Conservation (phyloP, 2,113 vertebrate genomes). For the rat (Rattus norvegicus) region DNA sequence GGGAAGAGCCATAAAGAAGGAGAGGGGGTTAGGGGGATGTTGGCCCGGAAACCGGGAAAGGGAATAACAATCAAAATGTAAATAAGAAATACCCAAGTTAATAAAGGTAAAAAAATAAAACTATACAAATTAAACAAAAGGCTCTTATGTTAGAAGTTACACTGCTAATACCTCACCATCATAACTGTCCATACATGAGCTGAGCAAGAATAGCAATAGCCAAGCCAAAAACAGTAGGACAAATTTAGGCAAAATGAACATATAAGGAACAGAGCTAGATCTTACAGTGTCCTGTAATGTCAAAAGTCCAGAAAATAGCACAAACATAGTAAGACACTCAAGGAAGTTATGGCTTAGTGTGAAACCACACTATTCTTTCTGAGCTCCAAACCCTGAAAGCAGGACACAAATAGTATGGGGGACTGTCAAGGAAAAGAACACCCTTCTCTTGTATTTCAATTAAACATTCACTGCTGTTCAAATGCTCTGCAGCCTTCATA, state of each 20-base stretch:
- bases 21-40: too few relatives aligned
- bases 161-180: not conserved
- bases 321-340: slow-evolving; percentile 16
- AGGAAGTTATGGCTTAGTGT: not conserved
- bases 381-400: rapidly evolving
- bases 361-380: not conserved
- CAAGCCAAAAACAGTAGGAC: not conserved
- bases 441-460: not conserved
- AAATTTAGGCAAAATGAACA: not conserved
- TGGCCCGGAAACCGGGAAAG: too few relatives aligned
- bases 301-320: not conserved
- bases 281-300: not conserved
- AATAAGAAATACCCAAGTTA: too few relatives aligned
- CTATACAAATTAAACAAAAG: not conserved
- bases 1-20: too few relatives aligned
- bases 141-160: not conserved
- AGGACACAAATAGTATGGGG: not conserved
- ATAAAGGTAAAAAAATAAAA: not conserved
- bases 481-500: not conserved
- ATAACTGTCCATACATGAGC: too few relatives aligned
- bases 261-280: not conserved
- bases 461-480: slow-evolving; percentile 10
- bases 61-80: too few relatives aligned
- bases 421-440: not conserved
- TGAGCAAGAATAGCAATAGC: not conserved